Percentiles rank a stretch among this genome's conserved stretches.
Evolutionary conservation across 1,140 invertebrate genomes (phyloP).

Genomic region (Bombus superbus): DNA sequence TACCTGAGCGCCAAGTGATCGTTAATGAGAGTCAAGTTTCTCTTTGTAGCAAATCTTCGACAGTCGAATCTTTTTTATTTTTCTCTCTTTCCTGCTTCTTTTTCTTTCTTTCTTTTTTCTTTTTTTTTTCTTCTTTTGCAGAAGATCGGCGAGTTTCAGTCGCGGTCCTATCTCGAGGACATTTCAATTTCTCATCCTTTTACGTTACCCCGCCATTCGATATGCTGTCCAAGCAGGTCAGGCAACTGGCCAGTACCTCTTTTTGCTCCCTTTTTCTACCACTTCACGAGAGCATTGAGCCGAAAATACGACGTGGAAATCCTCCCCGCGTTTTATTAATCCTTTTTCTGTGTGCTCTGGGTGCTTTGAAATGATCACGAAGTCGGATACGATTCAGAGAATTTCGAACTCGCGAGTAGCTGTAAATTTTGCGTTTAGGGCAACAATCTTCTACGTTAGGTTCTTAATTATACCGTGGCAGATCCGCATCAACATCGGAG

Average conservation of each 20-base stretch:
- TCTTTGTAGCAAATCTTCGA: background rate
- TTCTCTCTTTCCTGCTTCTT: background rate
- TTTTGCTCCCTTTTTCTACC: constrained; percentile 32
- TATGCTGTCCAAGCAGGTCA: constrained; percentile 56
- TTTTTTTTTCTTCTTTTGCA: background rate
- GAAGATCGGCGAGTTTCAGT: background rate
- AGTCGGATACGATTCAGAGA: background rate
- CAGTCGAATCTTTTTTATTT: background rate
- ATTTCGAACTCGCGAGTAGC: background rate
- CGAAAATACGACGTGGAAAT: constrained; percentile 53
- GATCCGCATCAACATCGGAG: too few species aligned
- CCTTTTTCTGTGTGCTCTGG: too few species aligned
- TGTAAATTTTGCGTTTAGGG: background rate
- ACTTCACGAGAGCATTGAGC: constrained; percentile 30
- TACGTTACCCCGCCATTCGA: constrained; percentile 47
- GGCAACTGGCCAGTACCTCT: constrained; percentile 54
- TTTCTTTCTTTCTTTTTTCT: background rate
- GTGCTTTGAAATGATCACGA: background rate
- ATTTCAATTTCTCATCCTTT: constrained; percentile 66
- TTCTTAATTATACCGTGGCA: too few species aligned
- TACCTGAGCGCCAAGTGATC: background rate
- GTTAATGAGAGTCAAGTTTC: background rate
- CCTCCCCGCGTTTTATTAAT: background rate
- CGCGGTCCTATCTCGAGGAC: constrained; percentile 12
- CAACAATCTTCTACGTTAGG: background rate